Evolutionary conservation across 2,888 invertebrate species (phyloP), one percentile per base, ranked within the genome.

Genomic region (Dendrolimus pini): DNA sequence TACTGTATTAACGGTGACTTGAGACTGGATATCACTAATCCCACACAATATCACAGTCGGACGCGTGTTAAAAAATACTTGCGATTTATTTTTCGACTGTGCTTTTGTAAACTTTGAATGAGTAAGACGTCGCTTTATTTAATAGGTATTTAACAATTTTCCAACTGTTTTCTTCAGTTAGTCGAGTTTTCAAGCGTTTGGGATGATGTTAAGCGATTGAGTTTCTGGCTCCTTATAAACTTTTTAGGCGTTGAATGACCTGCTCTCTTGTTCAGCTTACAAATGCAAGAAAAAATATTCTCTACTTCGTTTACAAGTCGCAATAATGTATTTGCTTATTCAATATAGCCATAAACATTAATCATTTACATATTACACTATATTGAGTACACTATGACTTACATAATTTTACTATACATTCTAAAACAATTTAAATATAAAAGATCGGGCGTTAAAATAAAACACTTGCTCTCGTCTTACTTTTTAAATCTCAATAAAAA

Each of bases 101-200:
- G 60, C 64, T 65, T 30, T 30, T 64, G 62, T 67, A 59, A 68
- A 65, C 61, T 71, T 70, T 68, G 60, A 60, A 66, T 68, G 60
- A 66, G 63, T 63, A 71, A 71, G 66, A 59, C 65, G 68, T 73
- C 63, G 64, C 69, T 69, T 72, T 75, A 75, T 75, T 76, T 69
- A 74, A 75, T 70, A 65, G 61, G 65, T 71, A 65, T 69, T 72
- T 70, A 75, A 77, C 71, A 73, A 72, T 74, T 70, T 69, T 67
- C 71, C 69, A 70, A 69, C 66, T 72, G 70, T 70, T 66, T 68
- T 75, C 75, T 82, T 74, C 6, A 30, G 77, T 80, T 79, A 82
- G 75, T 75, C 64, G 68, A 80, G 77, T 83, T 82, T 64, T 72
- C 73, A 70, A 77, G 54, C 68, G 58, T 74, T 80, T 78, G 78